Conservation (phyloP, 1,140 invertebrate species). For the Drosophila pandora region DNA sequence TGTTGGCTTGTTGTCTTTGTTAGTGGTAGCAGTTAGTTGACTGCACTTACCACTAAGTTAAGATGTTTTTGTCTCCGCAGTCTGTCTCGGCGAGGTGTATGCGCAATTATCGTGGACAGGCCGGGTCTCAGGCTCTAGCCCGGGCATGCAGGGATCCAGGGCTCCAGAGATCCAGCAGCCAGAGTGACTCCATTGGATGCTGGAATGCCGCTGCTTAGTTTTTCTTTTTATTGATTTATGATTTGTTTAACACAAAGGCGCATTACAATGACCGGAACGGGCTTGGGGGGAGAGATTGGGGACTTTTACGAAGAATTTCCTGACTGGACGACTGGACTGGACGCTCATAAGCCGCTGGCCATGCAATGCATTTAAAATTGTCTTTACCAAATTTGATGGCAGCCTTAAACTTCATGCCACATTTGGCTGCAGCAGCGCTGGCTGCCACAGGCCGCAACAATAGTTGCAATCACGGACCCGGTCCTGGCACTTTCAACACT, state of each 20-base stretch:
- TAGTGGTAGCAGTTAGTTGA: constrained; percentile 80
- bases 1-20: constrained; percentile 75
- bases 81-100: constrained; percentile 51
- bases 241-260: constrained; percentile 81
- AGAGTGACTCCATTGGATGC: constrained; percentile 37
- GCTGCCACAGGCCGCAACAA: constrained; percentile 52
- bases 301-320: constrained; percentile 72
- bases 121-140: constrained; percentile 15
- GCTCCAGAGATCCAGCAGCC: constrained; percentile 29
- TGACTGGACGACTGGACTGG: constrained; percentile 5
- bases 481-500: constrained; percentile 67
- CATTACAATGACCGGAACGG: constrained; percentile 64
- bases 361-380: constrained; percentile 75
- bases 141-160: background rate
- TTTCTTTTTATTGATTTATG: constrained; percentile 82
- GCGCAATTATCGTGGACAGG: constrained; percentile 65
- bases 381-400: constrained; percentile 81
- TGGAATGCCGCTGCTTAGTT: constrained; percentile 77
- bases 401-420: constrained; percentile 81
- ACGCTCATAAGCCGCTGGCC: constrained; percentile 56
- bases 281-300: constrained; percentile 19
- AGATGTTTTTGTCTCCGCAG: constrained; percentile 75
- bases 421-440: constrained; percentile 47
- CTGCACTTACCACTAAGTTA: constrained; percentile 81
- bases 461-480: constrained; percentile 75